Conservation (phyloP, 2,888 invertebrate species). For the Eupithecia vulgata region DNA sequence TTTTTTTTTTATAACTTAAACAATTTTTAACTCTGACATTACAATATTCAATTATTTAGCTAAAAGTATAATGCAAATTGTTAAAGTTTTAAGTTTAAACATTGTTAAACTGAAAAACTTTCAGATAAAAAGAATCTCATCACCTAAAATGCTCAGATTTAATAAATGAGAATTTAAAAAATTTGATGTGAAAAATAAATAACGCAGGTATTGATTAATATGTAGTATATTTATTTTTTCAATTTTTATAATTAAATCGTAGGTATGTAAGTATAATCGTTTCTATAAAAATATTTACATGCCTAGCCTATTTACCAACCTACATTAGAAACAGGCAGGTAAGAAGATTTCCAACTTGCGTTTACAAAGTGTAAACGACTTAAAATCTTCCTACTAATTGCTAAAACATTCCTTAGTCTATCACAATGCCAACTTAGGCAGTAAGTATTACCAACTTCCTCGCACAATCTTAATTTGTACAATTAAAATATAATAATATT, state of each 20-base stretch:
- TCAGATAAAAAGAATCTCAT: too few species aligned
- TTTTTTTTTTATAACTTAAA: too few species aligned
- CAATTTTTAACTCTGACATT: too few species aligned
- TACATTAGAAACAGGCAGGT: not conserved
- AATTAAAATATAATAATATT: constrained; percentile 66
- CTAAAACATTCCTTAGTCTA: constrained; percentile 53
- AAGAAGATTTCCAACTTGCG: not conserved
- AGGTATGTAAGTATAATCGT: constrained; percentile 1
- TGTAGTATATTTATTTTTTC: not conserved
- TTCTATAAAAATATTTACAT: constrained; percentile 10
- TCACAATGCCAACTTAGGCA: constrained; percentile 74
- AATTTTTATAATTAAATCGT: not conserved
- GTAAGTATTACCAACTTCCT: constrained; percentile 45
- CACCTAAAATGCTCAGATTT: not conserved
- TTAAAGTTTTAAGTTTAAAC: too few species aligned
- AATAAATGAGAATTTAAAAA: too few species aligned
- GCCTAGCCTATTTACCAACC: not conserved
- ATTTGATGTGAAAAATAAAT: not conserved
- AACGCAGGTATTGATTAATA: not conserved
- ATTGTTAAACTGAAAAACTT: too few species aligned
- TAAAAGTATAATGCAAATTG: too few species aligned
- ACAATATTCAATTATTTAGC: too few species aligned
- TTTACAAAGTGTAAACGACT: constrained; percentile 1
- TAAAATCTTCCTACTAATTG: not conserved
- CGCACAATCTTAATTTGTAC: constrained; percentile 79